Evolutionary conservation across 1,140 invertebrate genomes (phyloP), one percentile per base, ranked within the genome.

Genomic region (Aphelenchoides avenae): DNA sequence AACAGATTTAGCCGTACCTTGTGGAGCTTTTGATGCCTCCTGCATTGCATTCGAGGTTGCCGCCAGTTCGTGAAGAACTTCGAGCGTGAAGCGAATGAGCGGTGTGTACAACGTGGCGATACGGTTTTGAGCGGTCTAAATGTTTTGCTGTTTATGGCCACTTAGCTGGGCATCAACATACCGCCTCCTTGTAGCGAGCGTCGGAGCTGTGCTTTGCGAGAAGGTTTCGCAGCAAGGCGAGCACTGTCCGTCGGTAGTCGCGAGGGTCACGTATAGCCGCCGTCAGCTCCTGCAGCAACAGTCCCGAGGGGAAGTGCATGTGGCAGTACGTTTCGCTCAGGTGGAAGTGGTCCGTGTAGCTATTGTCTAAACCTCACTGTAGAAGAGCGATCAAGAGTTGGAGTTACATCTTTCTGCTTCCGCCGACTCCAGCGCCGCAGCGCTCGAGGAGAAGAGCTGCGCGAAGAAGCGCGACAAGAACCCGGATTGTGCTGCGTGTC

Each of bases 161-260:
- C 18, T 36, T 36, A 36, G 18, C 13, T 13, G 18, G 18, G 34
- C 13, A 36, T 13, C 34, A 36, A 36, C 69, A 66, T 68, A 83
- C 83, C 66, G 79, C 78, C 48, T 78, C 70, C 39, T 78, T 83
- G 77, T 92, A 95, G 56, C 91, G 80, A 73, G 89, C 87, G 79
- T 96, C 92, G 71, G 90, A 83, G 66, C 92, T 87, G 79, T 96
- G 92, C 78, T 95, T 95, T 0, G 89, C 88, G 41, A 95, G 80
- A 54, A 92, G 77, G 79, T 91, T 87, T 56, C 89, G 82, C 24
- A 95, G 80, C 11, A 88, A 86, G 22, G 79, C 79, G 51, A 95
- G 82, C 0, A 89, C 88, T 31, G 84, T 80, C 57, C 86, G 85
- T 4, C 91, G 82, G 51, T 91, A 86, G 59, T 88, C 85, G 3